Base-by-base conservation (phyloP, 2,888 invertebrate genomes). In the Pandemis cinnamomeana region DNA sequence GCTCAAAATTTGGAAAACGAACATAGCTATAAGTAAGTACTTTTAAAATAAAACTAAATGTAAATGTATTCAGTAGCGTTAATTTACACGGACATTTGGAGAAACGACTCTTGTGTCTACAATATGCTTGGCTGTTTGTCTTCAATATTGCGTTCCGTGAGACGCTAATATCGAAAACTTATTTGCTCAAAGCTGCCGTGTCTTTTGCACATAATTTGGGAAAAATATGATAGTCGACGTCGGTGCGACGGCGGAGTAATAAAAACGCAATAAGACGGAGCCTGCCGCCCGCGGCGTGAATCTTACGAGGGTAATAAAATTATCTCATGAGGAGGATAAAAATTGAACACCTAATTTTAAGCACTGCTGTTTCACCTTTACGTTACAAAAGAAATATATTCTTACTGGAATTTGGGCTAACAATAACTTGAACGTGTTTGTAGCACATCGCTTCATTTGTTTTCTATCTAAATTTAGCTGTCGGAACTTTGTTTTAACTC, bases 211-310 rank as follows among this genome's bases (percentile, higher is more conserved):
- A 86, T 89, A 86, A 88, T 89, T 86, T 84, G 80, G 83, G 83
- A 87, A 88, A 91, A 89, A 88, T 90, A 89, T 88, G 87, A 86
- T 86, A 84, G 85, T 84, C 83, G 82, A 81, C 84, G 84, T 78
- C 79, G 81, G 80, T 84, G 84, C 83, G 51, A 70, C 44, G 72
- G 71, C 44, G 27, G 79, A 81, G 85, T 91, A 90, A 90, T 92
- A 92, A 92, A 93, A 92, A 87, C 84, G 91, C 90, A 92, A 92
- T 92, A 91, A 91, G 86, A 85, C 84, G 82, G 84, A 83, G 80
- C 81, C 78, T 81, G 79, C 79, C 82, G 86, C 88, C 86, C 79
- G 83, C 77, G 88, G 87, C 88, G 84, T 81, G 87, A 91, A 90
- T 91, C 89, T 89, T 83, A 82, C 85, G 84, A 80, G 81, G 80